Percentiles rank a stretch among this genome's conserved stretches.
Conservation (phyloP, 2,888 invertebrate genomes). For the Drosophila emarginata region DNA sequence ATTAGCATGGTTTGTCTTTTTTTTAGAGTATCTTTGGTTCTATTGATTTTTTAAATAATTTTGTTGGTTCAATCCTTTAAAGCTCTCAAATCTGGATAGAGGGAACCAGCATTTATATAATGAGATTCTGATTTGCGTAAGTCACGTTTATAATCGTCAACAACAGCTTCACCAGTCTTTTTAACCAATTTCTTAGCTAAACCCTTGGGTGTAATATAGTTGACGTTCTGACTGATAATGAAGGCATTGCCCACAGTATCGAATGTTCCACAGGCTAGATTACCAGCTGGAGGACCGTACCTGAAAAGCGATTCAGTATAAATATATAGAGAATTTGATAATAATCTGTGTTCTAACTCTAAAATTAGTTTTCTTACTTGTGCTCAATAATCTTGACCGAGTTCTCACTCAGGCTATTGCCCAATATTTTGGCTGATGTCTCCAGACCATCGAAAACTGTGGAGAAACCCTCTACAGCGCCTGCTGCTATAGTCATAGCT, state of each 20-base stretch:
- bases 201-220: slow-evolving; percentile 87
- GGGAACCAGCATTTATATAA: slow-evolving; percentile 76
- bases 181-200: slow-evolving; percentile 86
- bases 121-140: slow-evolving; percentile 66
- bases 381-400: slow-evolving; percentile 89
- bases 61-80: slow-evolving; percentile 54
- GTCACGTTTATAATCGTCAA: slow-evolving; percentile 81
- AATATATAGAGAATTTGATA: not conserved
- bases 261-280: slow-evolving; percentile 86
- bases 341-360: not conserved
- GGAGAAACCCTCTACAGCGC: slow-evolving; percentile 88
- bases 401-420: slow-evolving; percentile 86
- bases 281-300: slow-evolving; percentile 87
- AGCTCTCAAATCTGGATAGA: slow-evolving; percentile 80
- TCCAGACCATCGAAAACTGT: slow-evolving; percentile 89
- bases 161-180: slow-evolving; percentile 85
- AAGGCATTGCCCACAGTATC: slow-evolving; percentile 88
- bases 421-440: slow-evolving; percentile 87
- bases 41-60: not conserved
- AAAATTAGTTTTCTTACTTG: slow-evolving; percentile 84
- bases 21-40: slow-evolving; percentile 15
- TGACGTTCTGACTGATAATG: slow-evolving; percentile 86
- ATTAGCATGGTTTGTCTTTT: slow-evolving; percentile 7
- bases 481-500: slow-evolving; percentile 87
- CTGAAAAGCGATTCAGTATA: slow-evolving; percentile 79